A percentile compares a stretch with the other conserved stretches of the same genome.
phyloP scores from a whole-genome alignment of 2,888 invertebrate genomes.

The Loripinus fragilis region DNA sequence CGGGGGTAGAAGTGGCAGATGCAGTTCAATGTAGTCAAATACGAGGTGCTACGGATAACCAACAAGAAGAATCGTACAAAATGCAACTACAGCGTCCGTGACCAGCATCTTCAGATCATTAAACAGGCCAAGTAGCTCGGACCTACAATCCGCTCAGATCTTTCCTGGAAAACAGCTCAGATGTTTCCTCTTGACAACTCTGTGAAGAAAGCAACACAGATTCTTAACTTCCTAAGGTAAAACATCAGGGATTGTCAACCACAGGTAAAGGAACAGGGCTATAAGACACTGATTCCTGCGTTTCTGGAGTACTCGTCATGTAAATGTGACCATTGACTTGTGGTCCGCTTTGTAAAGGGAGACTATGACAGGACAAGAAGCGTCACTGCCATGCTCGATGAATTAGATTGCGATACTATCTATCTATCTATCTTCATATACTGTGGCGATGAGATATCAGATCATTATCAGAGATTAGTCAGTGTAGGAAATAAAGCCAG shows the following conservation, averaged over 20 bases:
- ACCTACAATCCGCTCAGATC: conserved; percentile 2
- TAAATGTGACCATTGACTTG: background rate
- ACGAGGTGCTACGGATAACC: conserved; percentile 14
- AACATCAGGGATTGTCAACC: conserved; percentile 13
- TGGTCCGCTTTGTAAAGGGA: too few species aligned
- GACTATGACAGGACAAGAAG: too few species aligned
- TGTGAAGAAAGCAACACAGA: conserved; percentile 6
- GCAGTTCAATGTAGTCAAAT: conserved; percentile 9
- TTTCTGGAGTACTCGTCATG: background rate
- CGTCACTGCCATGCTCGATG: background rate
- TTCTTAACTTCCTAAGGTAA: background rate
- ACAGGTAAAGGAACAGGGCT: conserved; percentile 8
- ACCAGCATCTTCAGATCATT: background rate
- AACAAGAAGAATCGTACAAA: background rate
- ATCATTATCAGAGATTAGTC: too few species aligned
- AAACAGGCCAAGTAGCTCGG: conserved; percentile 9
- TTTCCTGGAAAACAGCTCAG: background rate
- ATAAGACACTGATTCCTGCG: background rate
- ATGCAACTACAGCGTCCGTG: conserved; percentile 6
- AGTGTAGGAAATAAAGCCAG: too few species aligned
- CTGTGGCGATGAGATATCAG: too few species aligned
- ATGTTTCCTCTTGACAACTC: conserved; percentile 2
- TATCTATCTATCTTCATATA: too few species aligned
- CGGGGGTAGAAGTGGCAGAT: conserved; percentile 10
- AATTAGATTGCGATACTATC: conserved; percentile 4